These are phyloP conservation scores for Beris chalybata DNA, from an alignment of 2,888 invertebrate species.

Conservation along the genomic window DNA sequence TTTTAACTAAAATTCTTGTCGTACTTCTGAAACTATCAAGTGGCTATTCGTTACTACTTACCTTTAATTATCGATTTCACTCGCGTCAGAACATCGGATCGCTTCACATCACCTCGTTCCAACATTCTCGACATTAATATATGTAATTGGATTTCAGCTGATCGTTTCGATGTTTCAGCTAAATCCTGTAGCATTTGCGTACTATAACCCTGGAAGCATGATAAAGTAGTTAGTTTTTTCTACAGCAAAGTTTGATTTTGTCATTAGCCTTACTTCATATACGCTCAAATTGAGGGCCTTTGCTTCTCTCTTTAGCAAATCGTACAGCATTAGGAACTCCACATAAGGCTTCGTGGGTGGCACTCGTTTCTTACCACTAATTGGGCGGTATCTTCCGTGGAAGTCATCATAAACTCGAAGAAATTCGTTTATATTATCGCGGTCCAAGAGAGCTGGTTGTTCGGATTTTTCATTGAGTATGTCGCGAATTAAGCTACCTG, in stretches of 20 bases:
- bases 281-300: conserved; percentile 53
- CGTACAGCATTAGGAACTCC: conserved; percentile 54
- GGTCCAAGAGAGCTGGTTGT: conserved; percentile 43
- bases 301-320: conserved; percentile 55
- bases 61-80: conserved; percentile 52
- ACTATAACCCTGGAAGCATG: conserved; percentile 47
- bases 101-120: conserved; percentile 50
- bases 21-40: too few species aligned
- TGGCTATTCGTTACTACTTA: conserved; percentile 34
- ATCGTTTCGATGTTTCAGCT: conserved; percentile 48
- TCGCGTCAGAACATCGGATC: conserved; percentile 52
- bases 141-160: conserved; percentile 52
- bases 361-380: conserved; percentile 54
- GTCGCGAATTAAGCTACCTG: conserved; percentile 51
- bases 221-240: neutral
- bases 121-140: conserved; percentile 52
- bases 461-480: conserved; percentile 48
- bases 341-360: conserved; percentile 56
- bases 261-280: conserved; percentile 45
- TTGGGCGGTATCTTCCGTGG: conserved; percentile 49
- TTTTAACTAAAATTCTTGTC: too few species aligned
- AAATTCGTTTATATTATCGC: conserved; percentile 54
- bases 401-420: conserved; percentile 54
- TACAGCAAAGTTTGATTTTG: neutral
- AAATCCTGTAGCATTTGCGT: conserved; percentile 49